These are phyloP conservation scores for Galaxea fascicularis DNA, from an alignment of 92 coral and sea anemone species.

Conservation along the genomic window DNA sequence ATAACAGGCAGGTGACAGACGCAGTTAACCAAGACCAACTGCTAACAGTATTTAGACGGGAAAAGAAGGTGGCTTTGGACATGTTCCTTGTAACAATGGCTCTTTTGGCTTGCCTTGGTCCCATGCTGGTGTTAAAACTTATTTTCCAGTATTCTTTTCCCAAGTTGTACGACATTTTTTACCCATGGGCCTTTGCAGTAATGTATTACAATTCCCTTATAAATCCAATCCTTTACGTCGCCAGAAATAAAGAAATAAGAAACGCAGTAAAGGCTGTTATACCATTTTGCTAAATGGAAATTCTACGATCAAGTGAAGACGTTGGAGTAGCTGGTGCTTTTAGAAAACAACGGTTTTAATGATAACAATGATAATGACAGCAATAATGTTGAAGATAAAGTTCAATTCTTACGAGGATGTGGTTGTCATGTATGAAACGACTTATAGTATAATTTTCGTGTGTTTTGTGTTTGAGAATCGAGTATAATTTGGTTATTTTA, in stretches of 20 bases:
- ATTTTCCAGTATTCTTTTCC: neutral
- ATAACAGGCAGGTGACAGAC: slow-evolving; percentile 1
- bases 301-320: neutral
- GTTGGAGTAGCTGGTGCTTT: neutral
- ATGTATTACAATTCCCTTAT: neutral
- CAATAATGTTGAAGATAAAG: neutral
- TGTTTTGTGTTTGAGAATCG: no score
- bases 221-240: slow-evolving; percentile 11
- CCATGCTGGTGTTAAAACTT: neutral
- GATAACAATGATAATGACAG: neutral
- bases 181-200: slow-evolving; percentile 19
- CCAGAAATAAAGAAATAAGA: slow-evolving; percentile 2
- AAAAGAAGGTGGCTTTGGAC: slow-evolving; percentile 26
- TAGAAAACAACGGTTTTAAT: neutral
- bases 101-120: slow-evolving; percentile 23
- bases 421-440: no score
- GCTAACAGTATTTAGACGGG: neutral
- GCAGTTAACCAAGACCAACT: neutral
- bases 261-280: neutral
- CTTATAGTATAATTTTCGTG: no score
- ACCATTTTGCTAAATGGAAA: neutral
- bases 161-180: neutral
- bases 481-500: no score
- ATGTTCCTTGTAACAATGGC: neutral
- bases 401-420: no score